Base-by-base conservation (phyloP, 2,797 vertebrate species). In the Clarias laeviceps region DNA sequence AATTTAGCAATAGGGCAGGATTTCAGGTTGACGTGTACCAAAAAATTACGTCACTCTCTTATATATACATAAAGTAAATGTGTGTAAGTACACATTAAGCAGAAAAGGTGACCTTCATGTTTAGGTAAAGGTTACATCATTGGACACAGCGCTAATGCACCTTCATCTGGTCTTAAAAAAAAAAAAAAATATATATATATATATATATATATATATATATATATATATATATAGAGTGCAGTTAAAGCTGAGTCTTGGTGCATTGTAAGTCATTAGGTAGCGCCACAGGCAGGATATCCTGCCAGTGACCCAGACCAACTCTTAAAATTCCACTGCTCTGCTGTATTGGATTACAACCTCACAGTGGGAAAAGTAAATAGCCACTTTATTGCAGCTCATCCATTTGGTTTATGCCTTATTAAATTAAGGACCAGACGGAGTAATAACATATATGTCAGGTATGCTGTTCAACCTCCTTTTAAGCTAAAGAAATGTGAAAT, bases 331-430 rank as follows among this genome's bases (percentile, higher is more conserved):
- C 86, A 83, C 37, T 66, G 83, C 87, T 66, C 61, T 79, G 80
- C 85, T 90, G 91, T 89, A 90, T 90, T 93, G 88, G 82, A 88
- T 92, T 93, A 93, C 89, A 61, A 88, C 84, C 59, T 88, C 85
- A 83, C 88, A 90, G 87, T 86, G 85, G 79, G 82, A 88, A 91
- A 92, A 88, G 91, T 90, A 92, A 93, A 93, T 93, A 89, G 89
- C 88, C 77, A 88, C 91, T 93, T 93, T 92, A 93, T 91, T 93
- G 89, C 90, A 90, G 88, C 91, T 92, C 88, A 92, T 94, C 91
- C 89, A 91, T 93, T 93, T 90, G 91, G 89, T 92, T 93, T 91
- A 91, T 91, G 86, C 88, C 88, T 93, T 93, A 93, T 94, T 92
- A 92, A 91, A 93, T 93, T 91, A 92, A 92, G 87, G 88, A 91